phyloP scores from a whole-genome alignment of 2,888 invertebrate genomes.

The Darwinula stevensoni region DNA sequence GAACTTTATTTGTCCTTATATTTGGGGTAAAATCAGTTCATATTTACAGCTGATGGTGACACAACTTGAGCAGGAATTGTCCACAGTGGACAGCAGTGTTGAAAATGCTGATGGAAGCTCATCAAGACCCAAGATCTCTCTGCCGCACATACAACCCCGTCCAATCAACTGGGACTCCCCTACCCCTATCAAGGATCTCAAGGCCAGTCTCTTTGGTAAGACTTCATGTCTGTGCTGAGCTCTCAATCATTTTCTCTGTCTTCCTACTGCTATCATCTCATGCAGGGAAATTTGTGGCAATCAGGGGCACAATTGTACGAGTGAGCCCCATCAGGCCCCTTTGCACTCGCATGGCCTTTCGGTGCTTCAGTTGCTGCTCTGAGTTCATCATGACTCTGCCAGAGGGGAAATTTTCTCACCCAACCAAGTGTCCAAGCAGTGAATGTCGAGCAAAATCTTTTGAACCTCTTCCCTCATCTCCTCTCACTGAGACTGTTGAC shows the following conservation, averaged over 20 bases:
- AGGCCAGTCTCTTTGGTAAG: constrained; percentile 40
- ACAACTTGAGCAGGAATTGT: too few species aligned
- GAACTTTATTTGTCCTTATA: too few species aligned
- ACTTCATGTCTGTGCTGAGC: neutral
- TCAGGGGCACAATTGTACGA: constrained; percentile 56
- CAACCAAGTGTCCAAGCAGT: constrained; percentile 23
- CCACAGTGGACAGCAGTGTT: too few species aligned
- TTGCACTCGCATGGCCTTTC: constrained; percentile 44
- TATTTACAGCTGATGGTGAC: too few species aligned
- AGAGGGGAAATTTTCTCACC: constrained; percentile 26
- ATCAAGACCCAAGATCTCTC: too few species aligned
- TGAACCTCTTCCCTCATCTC: constrained; percentile 15
- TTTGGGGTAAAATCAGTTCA: too few species aligned
- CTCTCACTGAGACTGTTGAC: constrained; percentile 37
- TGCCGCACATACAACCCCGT: constrained; percentile 21
- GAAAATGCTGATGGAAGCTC: too few species aligned
- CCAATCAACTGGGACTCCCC: constrained; percentile 31
- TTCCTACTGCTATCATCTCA: neutral
- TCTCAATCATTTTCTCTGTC: neutral
- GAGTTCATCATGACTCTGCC: constrained; percentile 33
- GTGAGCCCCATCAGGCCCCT: constrained; percentile 40
- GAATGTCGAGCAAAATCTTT: constrained; percentile 16
- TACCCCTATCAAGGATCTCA: constrained; percentile 32
- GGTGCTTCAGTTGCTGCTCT: constrained; percentile 33
- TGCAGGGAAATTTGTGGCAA: constrained; percentile 43